Evolutionary conservation across 2,888 invertebrate genomes (phyloP).

Genomic region (Mythimna lalbum): DNA sequence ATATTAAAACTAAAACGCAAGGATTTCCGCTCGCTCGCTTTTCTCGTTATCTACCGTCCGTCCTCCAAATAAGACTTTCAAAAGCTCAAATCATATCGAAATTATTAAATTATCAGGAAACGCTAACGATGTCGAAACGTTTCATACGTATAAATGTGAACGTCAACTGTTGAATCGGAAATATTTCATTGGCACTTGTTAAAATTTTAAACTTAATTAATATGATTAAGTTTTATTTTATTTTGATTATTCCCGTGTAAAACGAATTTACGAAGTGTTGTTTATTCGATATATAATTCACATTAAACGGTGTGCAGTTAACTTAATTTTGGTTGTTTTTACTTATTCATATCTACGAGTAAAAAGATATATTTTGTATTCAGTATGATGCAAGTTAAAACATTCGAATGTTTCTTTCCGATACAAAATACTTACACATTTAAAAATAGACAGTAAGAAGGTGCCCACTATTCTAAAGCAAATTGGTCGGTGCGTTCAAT

Average conservation of each 20-base stretch:
- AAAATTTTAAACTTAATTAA: background rate
- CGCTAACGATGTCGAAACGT: background rate
- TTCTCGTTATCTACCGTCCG: background rate
- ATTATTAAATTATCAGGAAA: slow-evolving; percentile 7
- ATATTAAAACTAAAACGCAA: background rate
- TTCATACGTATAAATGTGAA: background rate
- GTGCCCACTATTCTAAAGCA: too few species aligned
- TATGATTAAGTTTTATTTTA: too few species aligned
- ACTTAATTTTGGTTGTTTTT: too few species aligned
- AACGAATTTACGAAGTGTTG: background rate
- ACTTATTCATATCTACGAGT: too few species aligned
- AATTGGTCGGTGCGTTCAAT: background rate
- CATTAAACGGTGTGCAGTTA: too few species aligned
- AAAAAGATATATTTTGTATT: background rate
- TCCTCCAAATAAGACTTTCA: background rate
- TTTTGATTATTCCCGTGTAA: background rate
- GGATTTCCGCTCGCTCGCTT: background rate
- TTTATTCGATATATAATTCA: background rate
- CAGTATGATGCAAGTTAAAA: background rate
- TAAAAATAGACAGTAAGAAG: too few species aligned
- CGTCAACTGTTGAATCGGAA: background rate
- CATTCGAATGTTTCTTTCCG: background rate
- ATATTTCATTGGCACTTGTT: background rate
- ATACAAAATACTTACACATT: too few species aligned
- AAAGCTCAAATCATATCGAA: background rate